Base-by-base conservation (phyloP, 2,888 invertebrate species). In the Nomada ferruginata region DNA sequence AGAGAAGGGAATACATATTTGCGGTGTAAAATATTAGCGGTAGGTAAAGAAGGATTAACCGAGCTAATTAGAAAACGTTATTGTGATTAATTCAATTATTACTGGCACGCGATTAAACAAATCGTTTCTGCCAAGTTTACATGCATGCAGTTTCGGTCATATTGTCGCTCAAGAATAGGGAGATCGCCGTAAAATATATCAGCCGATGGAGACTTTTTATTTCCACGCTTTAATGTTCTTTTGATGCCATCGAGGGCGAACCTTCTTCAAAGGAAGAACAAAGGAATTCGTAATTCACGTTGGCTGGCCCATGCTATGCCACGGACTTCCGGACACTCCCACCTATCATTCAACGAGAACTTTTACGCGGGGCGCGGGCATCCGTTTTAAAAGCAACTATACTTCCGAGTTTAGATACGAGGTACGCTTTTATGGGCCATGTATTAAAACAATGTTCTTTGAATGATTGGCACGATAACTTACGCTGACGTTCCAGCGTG, bases 261-360 rank as follows among this genome's bases (percentile, higher is more conserved):
- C 65, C 73, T 73, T 73, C 68, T 64, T 71, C 71, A 70, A 68
- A 66, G 66, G 75, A 82, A 50, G 84, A 84, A 85, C 82, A 79
- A 85, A 85, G 84, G 85, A 82, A 85, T 85, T 77, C 82, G 85
- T 85, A 79, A 85, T 85, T 85, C 77, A 85, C 70, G 77, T 79
- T 79, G 79, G 76, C 61, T 68, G 55, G 55, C 57, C 57, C 50
- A 81, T 29, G 71, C 78, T 75, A 79, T 71, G 79, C 60, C 72
- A 85, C 72, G 29, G 68, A 70, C 75, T 79, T 85, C 85, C 85
- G 77, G 85, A 66, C 85, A 77, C 85, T 82, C 85, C 85, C 74
- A 84, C 85, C 85, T 85, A 85, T 85, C 85, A 82, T 85, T 85
- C 85, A 79, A 79, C 61, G 61, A 57, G 76, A 82, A 79, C 63